Percentiles rank a stretch among this genome's conserved stretches.
Evolutionary conservation across 2,113 vertebrate species (phyloP).

Genomic region (Turnix velox): DNA sequence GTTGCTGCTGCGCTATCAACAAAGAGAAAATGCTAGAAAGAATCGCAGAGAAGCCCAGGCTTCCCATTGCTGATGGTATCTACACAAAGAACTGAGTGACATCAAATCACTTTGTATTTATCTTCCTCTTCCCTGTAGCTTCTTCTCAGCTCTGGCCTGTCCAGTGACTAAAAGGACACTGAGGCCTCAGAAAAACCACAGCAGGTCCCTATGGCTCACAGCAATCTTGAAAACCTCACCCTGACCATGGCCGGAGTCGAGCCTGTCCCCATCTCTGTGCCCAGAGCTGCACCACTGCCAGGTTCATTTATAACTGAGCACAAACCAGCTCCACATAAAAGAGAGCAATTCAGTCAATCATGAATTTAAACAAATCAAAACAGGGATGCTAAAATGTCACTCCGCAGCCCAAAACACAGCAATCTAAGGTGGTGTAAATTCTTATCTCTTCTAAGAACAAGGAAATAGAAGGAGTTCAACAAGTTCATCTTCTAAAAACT

Average conservation of each 20-base stretch:
- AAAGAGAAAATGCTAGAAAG: neutral
- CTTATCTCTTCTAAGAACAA: neutral
- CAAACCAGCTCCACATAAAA: neutral
- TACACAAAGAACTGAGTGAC: neutral
- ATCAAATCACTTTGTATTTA: neutral
- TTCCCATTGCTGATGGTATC: neutral
- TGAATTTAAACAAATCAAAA: neutral
- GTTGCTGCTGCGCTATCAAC: neutral
- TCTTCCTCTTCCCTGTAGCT: neutral
- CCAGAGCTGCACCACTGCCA: neutral
- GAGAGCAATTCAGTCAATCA: neutral
- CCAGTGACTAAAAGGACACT: neutral
- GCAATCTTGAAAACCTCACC: neutral
- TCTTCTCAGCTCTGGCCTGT: neutral
- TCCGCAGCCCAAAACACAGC: neutral
- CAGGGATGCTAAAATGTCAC: neutral
- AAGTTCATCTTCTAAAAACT: neutral
- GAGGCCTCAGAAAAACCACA: neutral
- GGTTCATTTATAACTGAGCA: neutral
- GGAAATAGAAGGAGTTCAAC: neutral
- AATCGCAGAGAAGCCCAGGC: neutral
- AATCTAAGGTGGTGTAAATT: neutral
- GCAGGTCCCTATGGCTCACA: neutral
- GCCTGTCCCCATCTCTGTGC: neutral
- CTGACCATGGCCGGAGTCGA: accelerated